phyloP scores from a whole-genome alignment of 2,797 vertebrate genomes.

The Ciconia nigra region DNA sequence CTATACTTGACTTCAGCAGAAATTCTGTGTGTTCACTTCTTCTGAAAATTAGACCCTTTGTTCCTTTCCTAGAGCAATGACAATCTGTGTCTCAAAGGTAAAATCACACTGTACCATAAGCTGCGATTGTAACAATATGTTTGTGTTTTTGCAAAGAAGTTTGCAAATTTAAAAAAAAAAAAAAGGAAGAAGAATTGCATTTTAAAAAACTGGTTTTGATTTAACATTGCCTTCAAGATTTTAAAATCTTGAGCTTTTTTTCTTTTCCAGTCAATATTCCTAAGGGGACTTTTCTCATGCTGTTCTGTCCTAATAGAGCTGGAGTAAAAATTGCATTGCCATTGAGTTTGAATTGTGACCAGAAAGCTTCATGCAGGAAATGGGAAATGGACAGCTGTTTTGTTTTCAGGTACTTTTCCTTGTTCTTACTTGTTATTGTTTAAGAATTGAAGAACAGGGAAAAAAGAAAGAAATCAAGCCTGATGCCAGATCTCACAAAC shows the following conservation, averaged over 20 bases:
- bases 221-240: neutral
- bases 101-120: neutral
- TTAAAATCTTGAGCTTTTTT: neutral
- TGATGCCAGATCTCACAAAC: neutral
- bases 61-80: constrained; percentile 19
- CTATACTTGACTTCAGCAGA: constrained; percentile 34
- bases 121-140: neutral
- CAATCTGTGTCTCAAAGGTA: neutral
- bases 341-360: neutral
- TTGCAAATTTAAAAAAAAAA: neutral
- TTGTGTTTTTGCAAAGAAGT: neutral
- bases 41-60: constrained; percentile 2
- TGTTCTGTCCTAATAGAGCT: neutral
- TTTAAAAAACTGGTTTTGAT: neutral
- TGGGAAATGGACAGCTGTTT: neutral
- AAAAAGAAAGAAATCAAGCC: neutral
- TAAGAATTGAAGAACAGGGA: neutral
- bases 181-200: neutral
- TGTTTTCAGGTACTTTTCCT: neutral
- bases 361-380: neutral
- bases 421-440: neutral
- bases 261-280: neutral
- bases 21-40: neutral
- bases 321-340: neutral
- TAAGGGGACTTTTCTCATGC: neutral